Percentiles rank a stretch among this genome's conserved stretches.
phyloP scores from a whole-genome alignment of 2,888 invertebrate genomes.

The Poecilus cupreus region DNA sequence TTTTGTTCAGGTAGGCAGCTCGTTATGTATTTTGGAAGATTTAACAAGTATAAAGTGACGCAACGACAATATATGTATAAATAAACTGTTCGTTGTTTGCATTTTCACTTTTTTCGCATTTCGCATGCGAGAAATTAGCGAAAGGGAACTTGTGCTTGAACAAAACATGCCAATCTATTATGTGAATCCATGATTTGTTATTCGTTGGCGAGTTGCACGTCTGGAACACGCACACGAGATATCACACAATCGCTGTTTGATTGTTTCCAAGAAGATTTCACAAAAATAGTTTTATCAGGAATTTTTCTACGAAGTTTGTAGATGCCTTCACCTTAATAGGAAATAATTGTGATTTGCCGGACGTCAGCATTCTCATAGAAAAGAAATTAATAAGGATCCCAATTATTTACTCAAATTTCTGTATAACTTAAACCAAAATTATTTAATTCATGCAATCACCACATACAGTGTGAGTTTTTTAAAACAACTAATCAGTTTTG shows the following conservation, averaged over 20 bases:
- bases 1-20: not conserved
- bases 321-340: too few species aligned
- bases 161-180: conserved; percentile 18
- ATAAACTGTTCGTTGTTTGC: not conserved
- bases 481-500: too few species aligned
- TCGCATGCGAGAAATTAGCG: conserved; percentile 27
- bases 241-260: conserved; percentile 19
- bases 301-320: too few species aligned
- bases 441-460: too few species aligned
- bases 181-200: conserved; percentile 1
- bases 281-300: not conserved
- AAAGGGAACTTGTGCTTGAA: not conserved
- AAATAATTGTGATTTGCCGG: too few species aligned
- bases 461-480: too few species aligned
- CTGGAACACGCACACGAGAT: not conserved
- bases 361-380: too few species aligned
- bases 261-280: not conserved
- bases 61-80: not conserved
- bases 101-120: conserved; percentile 33
- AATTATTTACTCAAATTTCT: too few species aligned
- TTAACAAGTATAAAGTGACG: not conserved
- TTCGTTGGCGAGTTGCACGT: not conserved
- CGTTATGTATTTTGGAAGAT: conserved; percentile 12
- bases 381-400: too few species aligned
- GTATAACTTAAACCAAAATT: too few species aligned